Conservation (phyloP, 2,113 vertebrate species). For the Taxidea taxus region DNA sequence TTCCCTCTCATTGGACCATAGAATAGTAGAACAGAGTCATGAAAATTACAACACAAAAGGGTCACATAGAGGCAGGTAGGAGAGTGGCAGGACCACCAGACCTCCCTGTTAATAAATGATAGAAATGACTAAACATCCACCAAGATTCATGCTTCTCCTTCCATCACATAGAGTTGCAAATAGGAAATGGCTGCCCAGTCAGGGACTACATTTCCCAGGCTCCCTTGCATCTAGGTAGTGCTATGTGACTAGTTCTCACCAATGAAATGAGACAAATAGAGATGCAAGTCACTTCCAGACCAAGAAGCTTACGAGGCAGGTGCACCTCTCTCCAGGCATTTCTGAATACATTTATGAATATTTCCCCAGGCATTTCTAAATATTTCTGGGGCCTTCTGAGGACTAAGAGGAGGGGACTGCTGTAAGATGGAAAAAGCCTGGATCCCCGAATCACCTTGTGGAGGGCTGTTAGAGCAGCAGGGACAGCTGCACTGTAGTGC, state of each 20-base stretch:
- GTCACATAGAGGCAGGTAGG: neutral
- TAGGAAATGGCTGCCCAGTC: neutral
- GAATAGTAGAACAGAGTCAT: neutral
- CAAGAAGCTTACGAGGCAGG: neutral
- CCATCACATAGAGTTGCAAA: neutral
- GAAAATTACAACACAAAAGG: neutral
- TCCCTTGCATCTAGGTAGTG: neutral
- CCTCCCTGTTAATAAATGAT: no score
- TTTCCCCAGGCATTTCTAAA: neutral
- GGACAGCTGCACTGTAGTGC: neutral
- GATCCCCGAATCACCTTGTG: neutral
- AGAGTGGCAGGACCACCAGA: neutral
- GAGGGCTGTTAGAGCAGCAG: neutral
- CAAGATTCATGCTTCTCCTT: neutral
- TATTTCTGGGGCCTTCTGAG: neutral
- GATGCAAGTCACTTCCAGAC: neutral
- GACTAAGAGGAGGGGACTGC: neutral
- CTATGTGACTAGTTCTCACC: neutral
- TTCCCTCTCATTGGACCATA: neutral
- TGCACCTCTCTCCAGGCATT: neutral
- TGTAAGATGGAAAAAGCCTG: neutral
- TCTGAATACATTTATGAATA: neutral
- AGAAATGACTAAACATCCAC: no score
- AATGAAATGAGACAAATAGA: neutral
- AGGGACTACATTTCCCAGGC: neutral